Evolutionary conservation across 2,113 vertebrate species (phyloP).

Genomic region (Cebus imitator): DNA sequence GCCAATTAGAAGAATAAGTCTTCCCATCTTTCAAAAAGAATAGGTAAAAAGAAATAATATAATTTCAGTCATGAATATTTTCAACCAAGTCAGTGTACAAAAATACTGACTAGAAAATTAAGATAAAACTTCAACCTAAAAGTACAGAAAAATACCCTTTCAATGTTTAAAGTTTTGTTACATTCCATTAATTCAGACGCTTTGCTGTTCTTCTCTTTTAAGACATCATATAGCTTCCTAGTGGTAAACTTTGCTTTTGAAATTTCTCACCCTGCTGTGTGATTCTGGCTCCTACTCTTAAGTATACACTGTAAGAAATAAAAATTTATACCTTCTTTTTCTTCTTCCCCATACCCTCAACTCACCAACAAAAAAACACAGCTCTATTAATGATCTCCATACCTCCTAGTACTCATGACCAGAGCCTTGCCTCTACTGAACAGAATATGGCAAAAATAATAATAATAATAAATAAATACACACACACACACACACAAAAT

Average conservation of each 20-base stretch:
- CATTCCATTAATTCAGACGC: not conserved
- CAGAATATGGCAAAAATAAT: not conserved
- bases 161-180: not conserved
- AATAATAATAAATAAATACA: too few species aligned
- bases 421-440: not conserved
- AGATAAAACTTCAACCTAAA: not conserved
- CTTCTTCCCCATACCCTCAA: not conserved
- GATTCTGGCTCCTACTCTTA: not conserved
- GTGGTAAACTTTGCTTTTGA: slow-evolving; percentile 43
- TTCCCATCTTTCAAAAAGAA: not conserved
- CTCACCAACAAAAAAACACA: not conserved
- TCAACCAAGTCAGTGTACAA: not conserved
- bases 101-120: not conserved
- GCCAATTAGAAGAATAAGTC: not conserved
- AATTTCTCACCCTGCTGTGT: slow-evolving; percentile 4
- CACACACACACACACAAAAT: not conserved
- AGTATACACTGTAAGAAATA: not conserved
- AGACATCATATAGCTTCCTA: not conserved
- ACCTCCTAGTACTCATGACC: not conserved
- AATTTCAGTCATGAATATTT: not conserved
- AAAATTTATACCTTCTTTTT: slow-evolving; percentile 19
- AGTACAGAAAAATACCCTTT: not conserved
- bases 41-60: not conserved
- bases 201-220: not conserved
- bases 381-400: not conserved